phyloP scores from a whole-genome alignment of 2,797 vertebrate species.

The Labeo calbasu region DNA sequence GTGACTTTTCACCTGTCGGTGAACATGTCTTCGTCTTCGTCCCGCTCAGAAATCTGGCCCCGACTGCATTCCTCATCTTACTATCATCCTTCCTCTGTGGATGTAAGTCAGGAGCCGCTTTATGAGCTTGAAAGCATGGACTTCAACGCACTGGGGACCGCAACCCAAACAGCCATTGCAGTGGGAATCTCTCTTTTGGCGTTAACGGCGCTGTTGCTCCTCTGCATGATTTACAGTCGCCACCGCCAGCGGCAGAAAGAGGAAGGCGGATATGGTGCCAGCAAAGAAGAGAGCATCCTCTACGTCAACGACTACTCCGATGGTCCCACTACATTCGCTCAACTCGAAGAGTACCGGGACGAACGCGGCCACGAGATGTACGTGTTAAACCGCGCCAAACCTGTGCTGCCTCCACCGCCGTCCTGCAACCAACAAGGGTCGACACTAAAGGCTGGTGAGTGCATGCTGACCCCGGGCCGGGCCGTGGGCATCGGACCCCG shows the following conservation, averaged over 20 bases:
- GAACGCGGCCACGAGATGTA: constrained; percentile 90
- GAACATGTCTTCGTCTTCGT: constrained; percentile 82
- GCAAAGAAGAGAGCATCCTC: constrained; percentile 87
- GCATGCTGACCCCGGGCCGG: constrained; percentile 74
- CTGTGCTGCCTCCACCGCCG: constrained; percentile 71
- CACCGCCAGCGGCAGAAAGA: constrained; percentile 83
- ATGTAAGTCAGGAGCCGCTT: constrained; percentile 81
- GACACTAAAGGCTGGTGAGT: constrained; percentile 65
- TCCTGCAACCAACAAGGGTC: constrained; percentile 70
- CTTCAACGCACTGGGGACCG: constrained; percentile 85
- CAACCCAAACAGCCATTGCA: constrained; percentile 86
- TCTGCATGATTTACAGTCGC: constrained; percentile 87
- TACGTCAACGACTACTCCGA: constrained; percentile 92
- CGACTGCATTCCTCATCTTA: constrained; percentile 80
- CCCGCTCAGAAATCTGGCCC: constrained; percentile 77
- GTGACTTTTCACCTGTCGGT: constrained; percentile 86
- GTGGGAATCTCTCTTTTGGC: constrained; percentile 87
- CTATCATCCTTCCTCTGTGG: constrained; percentile 74
- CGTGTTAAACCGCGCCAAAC: constrained; percentile 86
- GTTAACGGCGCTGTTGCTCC: constrained; percentile 84
- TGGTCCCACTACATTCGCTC: constrained; percentile 87
- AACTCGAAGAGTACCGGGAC: constrained; percentile 88
- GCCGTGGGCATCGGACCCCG: constrained; percentile 69
- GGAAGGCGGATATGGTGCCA: constrained; percentile 73
- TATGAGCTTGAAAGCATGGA: constrained; percentile 89